A percentile compares a stretch with the other conserved stretches of the same genome.
These are phyloP conservation scores for Lasioglossum figueresi DNA, from an alignment of 2,888 invertebrate species.

Conservation along the genomic window DNA sequence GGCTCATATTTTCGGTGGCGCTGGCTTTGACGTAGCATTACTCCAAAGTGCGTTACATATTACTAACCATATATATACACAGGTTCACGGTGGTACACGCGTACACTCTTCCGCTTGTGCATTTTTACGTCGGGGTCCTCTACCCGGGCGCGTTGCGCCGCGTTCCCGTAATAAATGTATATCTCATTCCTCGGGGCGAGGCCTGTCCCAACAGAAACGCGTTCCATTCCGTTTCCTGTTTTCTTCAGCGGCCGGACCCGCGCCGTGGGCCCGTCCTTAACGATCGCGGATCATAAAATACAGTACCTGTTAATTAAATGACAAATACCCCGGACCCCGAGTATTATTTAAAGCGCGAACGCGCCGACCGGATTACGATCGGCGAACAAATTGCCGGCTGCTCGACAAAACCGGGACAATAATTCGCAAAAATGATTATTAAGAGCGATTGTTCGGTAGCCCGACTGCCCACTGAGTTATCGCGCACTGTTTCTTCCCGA, in stretches of 20 bases:
- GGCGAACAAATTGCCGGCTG: conserved; percentile 30
- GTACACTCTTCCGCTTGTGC: background rate
- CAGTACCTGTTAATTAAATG: conserved; percentile 62
- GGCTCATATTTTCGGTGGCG: conserved; percentile 83
- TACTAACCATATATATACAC: conserved; percentile 72
- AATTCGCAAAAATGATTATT: conserved; percentile 33
- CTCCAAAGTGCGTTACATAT: conserved; percentile 83
- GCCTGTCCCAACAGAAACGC: conserved; percentile 53
- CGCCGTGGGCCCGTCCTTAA: conserved; percentile 32
- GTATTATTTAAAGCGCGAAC: conserved; percentile 47
- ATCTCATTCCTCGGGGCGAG: conserved; percentile 60
- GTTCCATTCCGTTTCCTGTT: conserved; percentile 57
- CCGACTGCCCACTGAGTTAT: background rate
- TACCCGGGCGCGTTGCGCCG: conserved; percentile 19
- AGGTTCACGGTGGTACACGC: conserved; percentile 35
- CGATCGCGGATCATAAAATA: conserved; percentile 47
- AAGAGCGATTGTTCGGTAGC: conserved; percentile 23
- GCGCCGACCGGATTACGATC: conserved; percentile 39
- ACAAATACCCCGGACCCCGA: conserved; percentile 43
- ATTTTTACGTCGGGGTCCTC: conserved; percentile 22
- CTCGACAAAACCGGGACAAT: conserved; percentile 29
- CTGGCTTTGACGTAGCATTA: conserved; percentile 83
- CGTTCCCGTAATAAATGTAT: conserved; percentile 25
- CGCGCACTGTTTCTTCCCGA: background rate
- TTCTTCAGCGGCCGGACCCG: conserved; percentile 43